Conservation (phyloP, 2,797 vertebrate genomes). For the Rhodeus uyekii region DNA sequence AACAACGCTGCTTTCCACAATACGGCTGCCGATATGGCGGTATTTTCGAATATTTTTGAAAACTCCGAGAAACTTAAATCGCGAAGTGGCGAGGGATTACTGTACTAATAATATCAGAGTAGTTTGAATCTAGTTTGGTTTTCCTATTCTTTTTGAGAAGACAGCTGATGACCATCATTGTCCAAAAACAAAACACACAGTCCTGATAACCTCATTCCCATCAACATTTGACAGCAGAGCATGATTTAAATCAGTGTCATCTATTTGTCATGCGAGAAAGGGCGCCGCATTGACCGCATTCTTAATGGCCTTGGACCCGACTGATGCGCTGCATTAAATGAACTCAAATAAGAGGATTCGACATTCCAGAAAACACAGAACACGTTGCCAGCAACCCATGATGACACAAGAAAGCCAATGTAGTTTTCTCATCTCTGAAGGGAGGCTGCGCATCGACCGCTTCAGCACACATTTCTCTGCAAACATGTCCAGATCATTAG, state of each 20-base stretch:
- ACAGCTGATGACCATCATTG: not conserved
- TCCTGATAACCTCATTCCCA: not conserved
- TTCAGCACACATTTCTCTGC: not conserved
- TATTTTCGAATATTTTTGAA: no score
- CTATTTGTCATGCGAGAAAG: not conserved
- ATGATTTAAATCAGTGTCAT: not conserved
- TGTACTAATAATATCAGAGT: not conserved
- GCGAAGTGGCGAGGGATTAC: no score
- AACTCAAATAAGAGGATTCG: not conserved
- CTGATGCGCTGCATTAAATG: not conserved
- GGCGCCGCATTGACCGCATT: not conserved
- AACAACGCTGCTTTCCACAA: no score
- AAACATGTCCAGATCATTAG: not conserved
- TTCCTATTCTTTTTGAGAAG: not conserved
- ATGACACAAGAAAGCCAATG: not conserved
- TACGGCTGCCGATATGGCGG: no score
- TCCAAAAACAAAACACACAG: not conserved
- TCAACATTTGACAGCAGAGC: not conserved
- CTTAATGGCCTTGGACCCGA: not conserved
- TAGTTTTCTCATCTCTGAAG: not conserved
- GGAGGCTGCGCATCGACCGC: not conserved
- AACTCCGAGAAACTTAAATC: no score
- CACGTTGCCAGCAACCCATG: not conserved
- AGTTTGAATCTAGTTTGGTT: not conserved
- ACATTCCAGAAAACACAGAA: not conserved